Base-by-base conservation (phyloP, 64 coral and sea anemone species). In the Montipora efflorescens region DNA sequence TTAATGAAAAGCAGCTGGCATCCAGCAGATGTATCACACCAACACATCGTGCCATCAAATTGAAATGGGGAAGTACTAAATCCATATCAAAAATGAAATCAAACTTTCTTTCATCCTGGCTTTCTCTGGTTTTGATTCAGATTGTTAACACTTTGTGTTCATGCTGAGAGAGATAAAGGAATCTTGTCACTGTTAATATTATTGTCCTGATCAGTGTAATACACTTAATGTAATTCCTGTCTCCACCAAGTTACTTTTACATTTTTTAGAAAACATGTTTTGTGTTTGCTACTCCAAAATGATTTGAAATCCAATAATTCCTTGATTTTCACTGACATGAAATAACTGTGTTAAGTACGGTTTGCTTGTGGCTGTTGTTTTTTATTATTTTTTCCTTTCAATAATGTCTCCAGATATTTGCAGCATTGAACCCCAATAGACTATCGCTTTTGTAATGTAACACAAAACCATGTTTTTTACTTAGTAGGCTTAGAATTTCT, bases 1-100 rank as follows among this genome's bases (percentile, higher is more conserved):
- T 85, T 12, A 83, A 83, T 83, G 80, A 13, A 83, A 67, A 78
- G 61, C 20, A 67, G 59, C 59, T 83, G 67, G 23, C 18, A 68
- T 3, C 14, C 22, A 70, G 64, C 19, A 4, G 8, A 16, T 66
- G 19, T 70, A 9, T 44, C 68, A 2, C 62, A 49, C 68, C 68
- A 71, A 4, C 62, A 67, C 62, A 36, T 36, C 36, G 36, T 36
- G 36, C 36, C 36, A 36, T 36, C 36, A 36, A 36, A 36, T 36
- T 36, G 36, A 36, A 36, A 36, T n/a, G 4, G 18, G 64, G 0
- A 16, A 13, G 14, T 68, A 8, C 11, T 6, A 6, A 57, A 11
- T 57, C 53, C 64, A 68, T 68, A 45, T 77, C 46, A 12, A 77
- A 47, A 47, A 14, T 25, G 75, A 15, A 47, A 47, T 77, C 9